Conservation (phyloP, 2,888 invertebrate species). For the Sinodicranocentrus sp. region DNA sequence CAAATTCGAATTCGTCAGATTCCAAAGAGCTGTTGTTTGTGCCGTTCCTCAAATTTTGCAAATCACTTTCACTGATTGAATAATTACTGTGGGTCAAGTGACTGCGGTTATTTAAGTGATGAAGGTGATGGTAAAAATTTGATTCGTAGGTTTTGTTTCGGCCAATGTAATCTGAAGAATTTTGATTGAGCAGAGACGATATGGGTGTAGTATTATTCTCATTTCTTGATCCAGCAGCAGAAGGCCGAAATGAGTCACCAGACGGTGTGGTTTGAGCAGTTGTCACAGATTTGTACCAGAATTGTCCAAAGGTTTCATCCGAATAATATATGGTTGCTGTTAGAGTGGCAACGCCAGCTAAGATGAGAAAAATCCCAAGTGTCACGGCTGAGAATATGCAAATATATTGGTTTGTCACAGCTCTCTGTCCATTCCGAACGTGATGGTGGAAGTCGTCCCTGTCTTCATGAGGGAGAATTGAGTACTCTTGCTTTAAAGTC, state of each 20-base stretch:
- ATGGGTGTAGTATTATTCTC: not conserved
- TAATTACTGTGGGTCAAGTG: not conserved
- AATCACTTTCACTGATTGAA: constrained; percentile 24
- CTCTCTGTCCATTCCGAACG: not conserved
- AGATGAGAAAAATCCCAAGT: constrained; percentile 51
- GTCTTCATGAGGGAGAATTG: constrained; percentile 63
- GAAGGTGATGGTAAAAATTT: constrained; percentile 23
- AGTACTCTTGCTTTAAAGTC: constrained; percentile 54
- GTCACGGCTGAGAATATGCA: constrained; percentile 36
- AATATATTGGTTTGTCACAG: constrained; percentile 28
- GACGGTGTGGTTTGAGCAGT: constrained; percentile 8
- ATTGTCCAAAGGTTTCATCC: constrained; percentile 45
- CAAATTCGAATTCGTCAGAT: not conserved
- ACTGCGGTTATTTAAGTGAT: not conserved
- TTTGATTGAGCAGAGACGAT: constrained; percentile 8
- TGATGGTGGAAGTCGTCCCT: constrained; percentile 66
- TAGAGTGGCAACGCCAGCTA: constrained; percentile 57
- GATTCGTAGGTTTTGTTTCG: constrained; percentile 28
- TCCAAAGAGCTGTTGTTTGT: constrained; percentile 18
- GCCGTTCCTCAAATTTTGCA: not conserved
- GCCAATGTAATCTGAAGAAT: constrained; percentile 37
- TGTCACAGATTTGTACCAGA: constrained; percentile 46
- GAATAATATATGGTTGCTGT: constrained; percentile 64
- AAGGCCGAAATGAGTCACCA: constrained; percentile 30
- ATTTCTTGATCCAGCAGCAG: constrained; percentile 4